Percentiles rank a stretch among this genome's conserved stretches.
phyloP scores from a whole-genome alignment of 2,888 invertebrate genomes.

The Lumbricus terrestris region DNA sequence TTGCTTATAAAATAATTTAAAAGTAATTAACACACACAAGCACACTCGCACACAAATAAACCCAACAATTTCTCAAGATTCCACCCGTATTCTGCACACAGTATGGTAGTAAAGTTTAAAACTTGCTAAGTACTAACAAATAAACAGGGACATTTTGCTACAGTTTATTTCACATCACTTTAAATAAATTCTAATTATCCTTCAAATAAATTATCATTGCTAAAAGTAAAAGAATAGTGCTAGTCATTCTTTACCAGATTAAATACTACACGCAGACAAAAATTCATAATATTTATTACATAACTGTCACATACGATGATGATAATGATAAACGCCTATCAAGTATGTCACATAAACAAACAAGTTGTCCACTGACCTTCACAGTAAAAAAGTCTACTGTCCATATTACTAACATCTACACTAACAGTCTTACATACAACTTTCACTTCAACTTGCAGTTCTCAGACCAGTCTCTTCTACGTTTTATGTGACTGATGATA shows the following conservation, averaged over 20 bases:
- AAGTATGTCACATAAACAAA: background rate
- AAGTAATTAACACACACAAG: background rate
- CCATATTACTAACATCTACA: background rate
- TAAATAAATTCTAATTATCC: background rate
- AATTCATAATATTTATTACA: no score
- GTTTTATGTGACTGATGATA: background rate
- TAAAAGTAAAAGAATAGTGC: background rate
- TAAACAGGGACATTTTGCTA: background rate
- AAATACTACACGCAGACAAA: background rate
- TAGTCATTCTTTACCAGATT: background rate
- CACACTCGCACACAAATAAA: background rate
- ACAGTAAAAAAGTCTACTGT: background rate
- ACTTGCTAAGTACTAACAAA: background rate
- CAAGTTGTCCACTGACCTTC: background rate
- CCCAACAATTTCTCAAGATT: background rate
- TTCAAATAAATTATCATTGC: constrained; percentile 3
- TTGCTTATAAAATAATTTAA: background rate
- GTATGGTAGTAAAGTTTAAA: background rate
- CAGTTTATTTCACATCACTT: background rate
- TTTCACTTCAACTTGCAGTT: background rate
- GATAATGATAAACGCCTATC: background rate
- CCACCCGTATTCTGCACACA: background rate
- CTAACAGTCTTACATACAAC: background rate
- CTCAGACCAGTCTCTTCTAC: background rate
- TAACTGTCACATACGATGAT: no score